These are phyloP conservation scores for Aspidoscelis tigris DNA, from an alignment of 2,113 vertebrate species.

Conservation along the genomic window DNA sequence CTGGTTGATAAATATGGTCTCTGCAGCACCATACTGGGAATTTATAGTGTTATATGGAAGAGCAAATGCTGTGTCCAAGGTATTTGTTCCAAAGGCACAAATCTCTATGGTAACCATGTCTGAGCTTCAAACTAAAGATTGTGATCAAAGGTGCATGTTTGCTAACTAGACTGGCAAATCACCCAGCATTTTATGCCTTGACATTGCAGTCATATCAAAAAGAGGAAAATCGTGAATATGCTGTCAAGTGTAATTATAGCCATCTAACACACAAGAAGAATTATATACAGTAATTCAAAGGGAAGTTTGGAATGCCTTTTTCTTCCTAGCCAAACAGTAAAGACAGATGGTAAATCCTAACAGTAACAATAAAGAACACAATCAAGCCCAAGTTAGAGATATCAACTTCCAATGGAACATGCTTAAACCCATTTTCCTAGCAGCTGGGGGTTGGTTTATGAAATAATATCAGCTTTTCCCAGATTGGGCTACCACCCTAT, in stretches of 20 bases:
- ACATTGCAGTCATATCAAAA: slow-evolving; percentile 31
- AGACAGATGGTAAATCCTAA: no score
- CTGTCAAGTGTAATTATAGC: slow-evolving; percentile 21
- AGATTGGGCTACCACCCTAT: neutral
- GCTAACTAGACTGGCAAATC: slow-evolving; percentile 46
- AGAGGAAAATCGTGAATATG: slow-evolving; percentile 30
- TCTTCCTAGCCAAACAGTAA: neutral
- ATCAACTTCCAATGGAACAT: neutral
- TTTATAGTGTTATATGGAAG: neutral
- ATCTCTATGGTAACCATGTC: slow-evolving; percentile 72
- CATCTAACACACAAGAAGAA: slow-evolving; percentile 18
- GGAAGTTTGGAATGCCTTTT: slow-evolving; percentile 25
- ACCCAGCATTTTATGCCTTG: slow-evolving; percentile 24
- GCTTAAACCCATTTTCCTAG: neutral
- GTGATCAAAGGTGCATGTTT: slow-evolving; percentile 55
- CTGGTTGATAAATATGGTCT: no score
- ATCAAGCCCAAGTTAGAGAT: no score
- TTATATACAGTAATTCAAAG: neutral
- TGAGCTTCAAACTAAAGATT: slow-evolving; percentile 60
- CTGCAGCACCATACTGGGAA: neutral
- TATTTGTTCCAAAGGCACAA: slow-evolving; percentile 59
- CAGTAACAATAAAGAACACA: neutral
- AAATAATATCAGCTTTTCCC: neutral
- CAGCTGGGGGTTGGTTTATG: neutral
- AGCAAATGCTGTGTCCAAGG: slow-evolving; percentile 23